Conservation (phyloP, 2,888 invertebrate genomes). For the Minunthozetes semirufus region DNA sequence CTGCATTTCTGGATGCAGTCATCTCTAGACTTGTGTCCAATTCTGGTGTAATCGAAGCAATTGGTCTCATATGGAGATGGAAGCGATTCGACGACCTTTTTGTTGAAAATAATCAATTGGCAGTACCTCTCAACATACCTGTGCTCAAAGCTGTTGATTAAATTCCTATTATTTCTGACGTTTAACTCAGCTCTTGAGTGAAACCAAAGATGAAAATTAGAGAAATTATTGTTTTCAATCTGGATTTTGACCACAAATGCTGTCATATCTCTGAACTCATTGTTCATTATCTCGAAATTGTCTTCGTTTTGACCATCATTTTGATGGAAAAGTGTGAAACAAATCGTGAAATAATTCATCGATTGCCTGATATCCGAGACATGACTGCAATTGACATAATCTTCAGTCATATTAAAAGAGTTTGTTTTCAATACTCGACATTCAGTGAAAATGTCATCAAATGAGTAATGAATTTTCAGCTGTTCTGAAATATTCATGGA, state of each 20-base stretch:
- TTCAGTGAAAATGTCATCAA: background rate
- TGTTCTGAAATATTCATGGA: background rate
- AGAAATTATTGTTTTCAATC: background rate
- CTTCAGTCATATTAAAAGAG: background rate
- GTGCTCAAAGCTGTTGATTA: background rate
- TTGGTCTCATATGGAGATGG: background rate
- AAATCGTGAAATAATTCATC: background rate
- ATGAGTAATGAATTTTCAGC: too few species aligned
- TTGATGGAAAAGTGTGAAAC: too few species aligned
- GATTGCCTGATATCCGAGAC: background rate
- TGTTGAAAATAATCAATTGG: background rate
- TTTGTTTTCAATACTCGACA: background rate
- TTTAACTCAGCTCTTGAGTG: too few species aligned
- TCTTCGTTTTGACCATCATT: too few species aligned
- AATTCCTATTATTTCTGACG: too few species aligned
- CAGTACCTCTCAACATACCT: background rate
- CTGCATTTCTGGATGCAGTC: background rate
- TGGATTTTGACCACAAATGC: background rate
- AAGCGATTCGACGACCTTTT: background rate
- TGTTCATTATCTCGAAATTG: too few species aligned
- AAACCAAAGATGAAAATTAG: too few species aligned
- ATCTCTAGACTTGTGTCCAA: background rate
- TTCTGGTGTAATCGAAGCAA: background rate
- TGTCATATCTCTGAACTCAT: too few species aligned
- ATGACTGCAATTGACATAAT: background rate